A percentile compares a stretch with the other conserved stretches of the same genome.
phyloP scores from a whole-genome alignment of 2,113 vertebrate species.

The Sinocyclocheilus anophthalmus region DNA sequence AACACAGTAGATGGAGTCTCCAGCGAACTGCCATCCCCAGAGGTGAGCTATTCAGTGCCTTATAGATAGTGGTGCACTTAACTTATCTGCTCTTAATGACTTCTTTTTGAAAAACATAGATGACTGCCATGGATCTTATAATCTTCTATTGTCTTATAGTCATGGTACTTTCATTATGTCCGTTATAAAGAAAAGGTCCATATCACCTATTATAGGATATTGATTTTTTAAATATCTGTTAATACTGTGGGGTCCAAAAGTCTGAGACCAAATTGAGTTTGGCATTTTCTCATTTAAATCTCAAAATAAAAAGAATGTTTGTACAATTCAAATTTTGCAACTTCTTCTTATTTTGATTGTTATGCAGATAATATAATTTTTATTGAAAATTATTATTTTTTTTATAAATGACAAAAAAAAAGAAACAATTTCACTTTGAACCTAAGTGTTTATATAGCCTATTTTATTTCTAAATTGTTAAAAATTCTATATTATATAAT shows the following conservation, averaged over 20 bases:
- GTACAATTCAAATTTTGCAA: neutral
- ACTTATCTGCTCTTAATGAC: conserved; percentile 9
- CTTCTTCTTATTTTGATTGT: neutral
- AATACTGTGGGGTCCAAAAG: neutral
- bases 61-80: neutral
- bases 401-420: neutral
- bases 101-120: conserved; percentile 3
- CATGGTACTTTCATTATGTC: neutral
- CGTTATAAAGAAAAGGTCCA: neutral
- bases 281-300: neutral
- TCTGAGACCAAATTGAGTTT: neutral
- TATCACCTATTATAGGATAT: neutral
- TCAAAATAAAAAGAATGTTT: neutral
- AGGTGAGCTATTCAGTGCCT: conserved; percentile 73
- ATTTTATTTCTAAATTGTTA: neutral
- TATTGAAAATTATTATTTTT: no score
- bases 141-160: neutral
- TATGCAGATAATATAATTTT: neutral
- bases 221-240: neutral
- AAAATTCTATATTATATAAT: neutral
- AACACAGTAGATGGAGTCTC: conserved; percentile 70
- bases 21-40: conserved; percentile 83
- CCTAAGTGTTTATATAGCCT: no score
- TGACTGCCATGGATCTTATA: neutral
- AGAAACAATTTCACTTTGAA: neutral